These are phyloP conservation scores for Oceanodroma leucorhoa DNA, from an alignment of 2,797 vertebrate genomes.

Conservation along the genomic window DNA sequence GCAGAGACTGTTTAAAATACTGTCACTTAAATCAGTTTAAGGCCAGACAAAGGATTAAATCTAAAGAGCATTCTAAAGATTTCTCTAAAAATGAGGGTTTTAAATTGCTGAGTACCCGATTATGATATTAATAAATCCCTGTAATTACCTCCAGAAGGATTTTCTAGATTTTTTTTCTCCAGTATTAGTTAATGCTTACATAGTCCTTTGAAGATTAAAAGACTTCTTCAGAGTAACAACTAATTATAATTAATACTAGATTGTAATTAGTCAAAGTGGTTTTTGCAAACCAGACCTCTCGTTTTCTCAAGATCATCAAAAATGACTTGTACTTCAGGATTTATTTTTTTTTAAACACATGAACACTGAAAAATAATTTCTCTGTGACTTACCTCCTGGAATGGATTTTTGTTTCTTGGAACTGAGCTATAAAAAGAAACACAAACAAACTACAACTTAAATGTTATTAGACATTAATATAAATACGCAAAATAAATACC, in stretches of 20 bases:
- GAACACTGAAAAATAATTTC: background rate
- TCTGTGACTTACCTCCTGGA: conserved; percentile 88
- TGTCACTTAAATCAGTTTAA: background rate
- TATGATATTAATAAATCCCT: background rate
- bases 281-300: background rate
- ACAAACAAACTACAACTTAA: background rate
- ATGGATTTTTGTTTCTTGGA: conserved; percentile 97
- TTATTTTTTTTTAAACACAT: background rate
- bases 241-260: background rate
- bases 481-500: background rate
- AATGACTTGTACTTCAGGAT: background rate
- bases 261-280: background rate
- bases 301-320: background rate
- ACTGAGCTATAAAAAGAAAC: conserved; percentile 84
- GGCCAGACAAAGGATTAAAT: background rate
- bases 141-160: background rate
- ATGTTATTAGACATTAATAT: background rate
- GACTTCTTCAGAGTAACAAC: background rate
- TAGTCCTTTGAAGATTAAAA: conserved; percentile 10
- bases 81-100: background rate
- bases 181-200: background rate
- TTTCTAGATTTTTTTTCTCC: background rate
- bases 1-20: background rate
- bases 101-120: background rate
- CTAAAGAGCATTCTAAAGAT: background rate